Evolutionary conservation across 2,888 invertebrate species (phyloP), one percentile per base, ranked within the genome.

Genomic region (Drosophila yooni): DNA sequence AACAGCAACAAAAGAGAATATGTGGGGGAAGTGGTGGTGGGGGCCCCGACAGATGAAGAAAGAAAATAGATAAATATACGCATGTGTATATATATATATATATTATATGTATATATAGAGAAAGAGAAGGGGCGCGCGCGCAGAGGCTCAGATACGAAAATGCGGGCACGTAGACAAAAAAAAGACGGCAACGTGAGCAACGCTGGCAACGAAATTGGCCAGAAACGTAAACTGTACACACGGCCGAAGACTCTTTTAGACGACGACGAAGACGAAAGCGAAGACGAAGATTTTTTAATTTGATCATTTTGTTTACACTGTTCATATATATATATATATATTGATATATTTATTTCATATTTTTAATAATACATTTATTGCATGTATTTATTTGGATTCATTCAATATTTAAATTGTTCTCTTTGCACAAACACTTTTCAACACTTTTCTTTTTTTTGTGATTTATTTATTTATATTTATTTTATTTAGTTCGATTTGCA

Each of bases 101-200:
- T 43, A 31, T 27, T 48, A 34, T 18, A 25, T 31, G 40, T n/a
- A 56, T 15, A 34, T 4, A 31, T n/a, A 40, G n/a, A 31, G 33
- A 48, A 6, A 15, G 43, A 64, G 54, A 54, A 51, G 56, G 63
- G 59, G 69, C 68, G 66, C 74, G 74, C 76, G 64, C 72, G 57
- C 75, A 72, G 67, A 67, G 72, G 70, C 62, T 53, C 27, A 52
- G 50, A 27, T 54, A 58, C 48, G 58, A 62, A 57, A 53, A 57
- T 63, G 29, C 59, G 82, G 74, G 79, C 82, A 83, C 84, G 88
- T 89, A 82, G 81, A 68, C 83, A 88, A 81, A 70, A 64, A 66
- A 67, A 46, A 46, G 25, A 29, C 70, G 60, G 51, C 67, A 69
- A 69, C 73, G 53, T 65, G 53, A 60, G 66, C 59, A 72, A 43